Percentiles rank a stretch among this genome's conserved stretches.
These are phyloP conservation scores for Bungarus multicinctus DNA, from an alignment of 2,113 vertebrate genomes.

Conservation along the genomic window DNA sequence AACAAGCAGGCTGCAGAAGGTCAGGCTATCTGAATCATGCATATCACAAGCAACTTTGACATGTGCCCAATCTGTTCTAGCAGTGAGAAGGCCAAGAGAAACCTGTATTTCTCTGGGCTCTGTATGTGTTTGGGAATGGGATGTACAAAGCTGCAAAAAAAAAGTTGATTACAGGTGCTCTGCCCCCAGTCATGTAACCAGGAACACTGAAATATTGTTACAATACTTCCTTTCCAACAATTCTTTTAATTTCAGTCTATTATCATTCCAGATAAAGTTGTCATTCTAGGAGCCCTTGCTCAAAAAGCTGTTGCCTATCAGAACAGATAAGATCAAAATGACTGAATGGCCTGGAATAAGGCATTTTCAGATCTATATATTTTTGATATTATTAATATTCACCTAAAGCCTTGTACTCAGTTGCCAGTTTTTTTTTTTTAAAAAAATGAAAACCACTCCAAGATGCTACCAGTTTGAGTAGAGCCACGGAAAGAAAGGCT, in stretches of 20 bases:
- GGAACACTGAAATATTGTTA: neutral
- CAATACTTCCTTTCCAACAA: neutral
- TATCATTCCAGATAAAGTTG: neutral
- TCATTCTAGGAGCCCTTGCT: neutral
- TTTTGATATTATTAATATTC: neutral
- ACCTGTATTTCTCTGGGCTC: slow-evolving; percentile 27
- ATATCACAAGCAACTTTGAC: neutral
- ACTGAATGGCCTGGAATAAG: no score
- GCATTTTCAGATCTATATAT: neutral
- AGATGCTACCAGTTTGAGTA: neutral
- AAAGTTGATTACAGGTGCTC: neutral
- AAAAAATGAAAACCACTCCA: neutral
- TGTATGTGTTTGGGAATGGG: neutral
- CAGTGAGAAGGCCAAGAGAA: neutral
- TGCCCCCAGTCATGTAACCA: neutral
- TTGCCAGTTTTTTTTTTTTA: neutral
- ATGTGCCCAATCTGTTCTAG: accelerated
- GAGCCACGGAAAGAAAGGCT: neutral
- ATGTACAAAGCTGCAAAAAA: neutral
- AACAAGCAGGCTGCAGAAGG: slow-evolving; percentile 63
- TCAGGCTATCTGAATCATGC: slow-evolving; percentile 59
- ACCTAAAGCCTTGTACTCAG: neutral
- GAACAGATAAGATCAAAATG: neutral
- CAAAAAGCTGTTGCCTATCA: neutral
- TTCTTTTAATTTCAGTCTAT: neutral